Percentiles rank a stretch among this genome's conserved stretches.
phyloP scores from a whole-genome alignment of 2,113 vertebrate genomes.

The Phaetusa simplex region DNA sequence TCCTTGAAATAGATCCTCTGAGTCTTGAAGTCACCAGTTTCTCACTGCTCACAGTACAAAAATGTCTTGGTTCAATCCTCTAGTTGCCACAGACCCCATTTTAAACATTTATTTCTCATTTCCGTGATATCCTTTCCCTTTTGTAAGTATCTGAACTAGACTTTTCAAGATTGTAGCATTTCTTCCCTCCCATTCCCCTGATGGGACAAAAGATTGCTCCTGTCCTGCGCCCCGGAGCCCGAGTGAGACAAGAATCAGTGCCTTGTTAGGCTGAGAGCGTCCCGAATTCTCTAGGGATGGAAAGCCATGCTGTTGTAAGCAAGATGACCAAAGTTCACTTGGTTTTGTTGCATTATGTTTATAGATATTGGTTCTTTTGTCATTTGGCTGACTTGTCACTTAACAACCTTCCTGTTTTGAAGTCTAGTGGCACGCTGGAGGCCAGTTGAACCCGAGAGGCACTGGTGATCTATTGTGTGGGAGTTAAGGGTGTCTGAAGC shows the following conservation, averaged over 20 bases:
- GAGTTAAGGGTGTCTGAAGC: not conserved
- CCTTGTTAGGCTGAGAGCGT: not conserved
- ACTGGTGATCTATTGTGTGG: not conserved
- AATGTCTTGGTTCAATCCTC: not conserved
- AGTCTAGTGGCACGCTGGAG: not conserved
- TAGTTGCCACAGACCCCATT: not conserved
- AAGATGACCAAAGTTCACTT: not conserved
- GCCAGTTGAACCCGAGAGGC: not conserved
- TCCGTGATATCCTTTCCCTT: not conserved
- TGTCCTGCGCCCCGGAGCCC: rapidly evolving
- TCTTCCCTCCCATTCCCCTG: not conserved
- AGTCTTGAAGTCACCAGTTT: not conserved
- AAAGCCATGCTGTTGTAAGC: not conserved
- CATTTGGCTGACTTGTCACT: slow-evolving; percentile 9
- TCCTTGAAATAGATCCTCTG: slow-evolving; percentile 1
- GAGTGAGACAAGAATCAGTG: not conserved
- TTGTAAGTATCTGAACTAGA: not conserved
- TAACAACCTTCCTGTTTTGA: not conserved
- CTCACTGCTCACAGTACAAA: not conserved
- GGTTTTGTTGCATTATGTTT: not conserved
- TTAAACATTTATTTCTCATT: slow-evolving; percentile 15
- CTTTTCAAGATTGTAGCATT: not conserved
- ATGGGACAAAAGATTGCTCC: not conserved
- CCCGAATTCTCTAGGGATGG: not conserved
- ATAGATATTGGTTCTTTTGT: slow-evolving; percentile 7